Conservation (phyloP, 1,140 invertebrate species). For the Macrocentrus cingulum region DNA sequence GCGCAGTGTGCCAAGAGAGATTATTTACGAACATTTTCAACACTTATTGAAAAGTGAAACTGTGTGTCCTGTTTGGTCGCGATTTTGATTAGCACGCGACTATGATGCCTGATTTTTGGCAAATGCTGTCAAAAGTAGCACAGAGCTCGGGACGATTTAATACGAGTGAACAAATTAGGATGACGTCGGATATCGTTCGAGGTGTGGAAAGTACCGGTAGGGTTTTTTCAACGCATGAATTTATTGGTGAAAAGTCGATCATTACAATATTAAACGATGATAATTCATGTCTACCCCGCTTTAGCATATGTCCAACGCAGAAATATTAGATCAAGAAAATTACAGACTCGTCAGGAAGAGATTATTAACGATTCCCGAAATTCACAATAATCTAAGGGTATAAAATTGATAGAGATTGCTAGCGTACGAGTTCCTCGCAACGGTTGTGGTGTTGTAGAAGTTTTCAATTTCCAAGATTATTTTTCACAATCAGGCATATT, state of each 20-base stretch:
- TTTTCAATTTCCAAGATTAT: neutral
- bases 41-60: too few species aligned
- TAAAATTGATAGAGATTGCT: conserved; percentile 1
- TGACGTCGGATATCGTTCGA: conserved; percentile 5
- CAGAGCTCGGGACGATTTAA: neutral
- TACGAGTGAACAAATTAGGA: neutral
- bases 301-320: neutral
- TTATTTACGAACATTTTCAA: too few species aligned
- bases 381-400: neutral
- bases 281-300: conserved; percentile 19
- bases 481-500: neutral
- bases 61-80: neutral
- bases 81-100: neutral
- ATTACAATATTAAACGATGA: conserved; percentile 10
- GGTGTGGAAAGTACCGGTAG: neutral
- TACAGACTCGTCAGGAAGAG: neutral
- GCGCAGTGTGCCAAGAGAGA: too few species aligned
- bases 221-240: conserved; percentile 5
- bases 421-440: neutral
- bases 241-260: conserved; percentile 11
- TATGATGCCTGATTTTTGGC: conserved; percentile 1
- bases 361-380: conserved; percentile 4
- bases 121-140: conserved; percentile 6
- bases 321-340: neutral
- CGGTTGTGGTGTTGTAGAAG: neutral